Conservation (phyloP, 2,797 vertebrate genomes). For the Enteromius argenteus region DNA sequence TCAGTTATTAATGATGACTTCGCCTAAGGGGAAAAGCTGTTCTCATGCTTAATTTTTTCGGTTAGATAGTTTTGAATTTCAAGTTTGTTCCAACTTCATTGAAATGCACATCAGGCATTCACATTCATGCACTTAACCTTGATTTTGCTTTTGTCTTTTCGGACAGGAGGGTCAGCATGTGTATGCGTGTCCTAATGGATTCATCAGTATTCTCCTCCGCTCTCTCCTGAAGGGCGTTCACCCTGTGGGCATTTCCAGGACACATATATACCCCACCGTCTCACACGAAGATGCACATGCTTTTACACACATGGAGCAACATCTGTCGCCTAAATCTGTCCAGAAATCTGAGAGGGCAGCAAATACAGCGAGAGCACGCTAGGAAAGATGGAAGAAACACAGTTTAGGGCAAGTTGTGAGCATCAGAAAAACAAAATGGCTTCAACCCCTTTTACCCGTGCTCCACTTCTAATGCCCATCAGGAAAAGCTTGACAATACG, state of each 20-base stretch:
- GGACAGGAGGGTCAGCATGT: slow-evolving; percentile 57
- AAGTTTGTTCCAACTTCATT: slow-evolving; percentile 73
- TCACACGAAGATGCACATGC: slow-evolving; percentile 33
- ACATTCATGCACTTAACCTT: slow-evolving; percentile 76
- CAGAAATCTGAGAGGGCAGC: slow-evolving; percentile 9
- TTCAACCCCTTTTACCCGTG: background rate
- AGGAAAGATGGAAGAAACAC: background rate
- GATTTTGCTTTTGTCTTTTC: slow-evolving; percentile 66
- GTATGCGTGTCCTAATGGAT: slow-evolving; percentile 59
- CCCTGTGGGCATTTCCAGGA: slow-evolving; percentile 53
- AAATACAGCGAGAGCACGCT: background rate
- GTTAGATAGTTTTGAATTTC: slow-evolving; percentile 63
- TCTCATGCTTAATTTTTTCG: slow-evolving; percentile 71
- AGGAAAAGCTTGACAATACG: background rate
- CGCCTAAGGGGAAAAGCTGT: slow-evolving; percentile 51
- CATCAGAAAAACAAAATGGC: background rate
- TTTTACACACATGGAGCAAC: slow-evolving; percentile 39
- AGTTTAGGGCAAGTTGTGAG: background rate
- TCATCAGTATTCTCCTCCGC: slow-evolving; percentile 78
- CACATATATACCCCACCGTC: slow-evolving; percentile 52
- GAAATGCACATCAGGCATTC: slow-evolving; percentile 71
- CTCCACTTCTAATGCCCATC: background rate
- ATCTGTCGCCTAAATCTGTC: slow-evolving; percentile 30
- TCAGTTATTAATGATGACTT: slow-evolving; percentile 6
- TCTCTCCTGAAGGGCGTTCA: slow-evolving; percentile 75